Evolutionary conservation across 2,888 invertebrate genomes (phyloP), one percentile per base, ranked within the genome.

Genomic region (Pristionchus exspectatus): DNA sequence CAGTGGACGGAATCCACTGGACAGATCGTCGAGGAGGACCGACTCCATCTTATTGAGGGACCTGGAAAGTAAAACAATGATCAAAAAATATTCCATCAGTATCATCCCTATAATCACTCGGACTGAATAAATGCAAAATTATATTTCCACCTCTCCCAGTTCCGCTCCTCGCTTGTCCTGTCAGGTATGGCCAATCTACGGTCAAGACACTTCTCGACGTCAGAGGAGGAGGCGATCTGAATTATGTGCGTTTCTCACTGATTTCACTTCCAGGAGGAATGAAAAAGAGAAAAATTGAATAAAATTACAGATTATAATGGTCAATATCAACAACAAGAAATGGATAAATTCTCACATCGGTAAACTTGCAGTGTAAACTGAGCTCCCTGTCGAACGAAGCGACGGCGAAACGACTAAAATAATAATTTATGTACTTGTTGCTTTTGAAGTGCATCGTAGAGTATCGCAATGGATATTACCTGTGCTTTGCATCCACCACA

Each of bases 1-100:
- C n/a, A 87, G 87, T 3, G 87, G 87, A 7, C 69, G 66, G 87
- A 87, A 87, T n/a, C 87, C 87, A 50, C 44, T 69, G n/a, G 87
- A 87, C 1, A 69, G 87, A 27, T 87, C 50, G 7, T 66, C 66
- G 27, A 69, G 33, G 27, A 87, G 87, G 18, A n/a, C 5, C 4
- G 66, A 27, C 21, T 87, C 87, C 44, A 87, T 44, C 2, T 38
- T 7, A 1, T 24, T 18, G 44, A 87, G 66, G 2, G 66, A 38
- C 27, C 87, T 87, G 69, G 54, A 74, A 14, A 33, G 38, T 14
- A 38, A 38, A 38, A 38, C 5, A 38, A 38, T 38, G 38, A 38
- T 38, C 2, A 38, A 38, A 38, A n/a, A n/a, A n/a, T n/a, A 63
- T 63, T 21, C 63, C 27, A 77, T 27, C 5, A n/a, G n/a, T n/a